Evolutionary conservation across 2,888 invertebrate species (phyloP), one percentile per base, ranked within the genome.

Genomic region (Plebejus anna): DNA sequence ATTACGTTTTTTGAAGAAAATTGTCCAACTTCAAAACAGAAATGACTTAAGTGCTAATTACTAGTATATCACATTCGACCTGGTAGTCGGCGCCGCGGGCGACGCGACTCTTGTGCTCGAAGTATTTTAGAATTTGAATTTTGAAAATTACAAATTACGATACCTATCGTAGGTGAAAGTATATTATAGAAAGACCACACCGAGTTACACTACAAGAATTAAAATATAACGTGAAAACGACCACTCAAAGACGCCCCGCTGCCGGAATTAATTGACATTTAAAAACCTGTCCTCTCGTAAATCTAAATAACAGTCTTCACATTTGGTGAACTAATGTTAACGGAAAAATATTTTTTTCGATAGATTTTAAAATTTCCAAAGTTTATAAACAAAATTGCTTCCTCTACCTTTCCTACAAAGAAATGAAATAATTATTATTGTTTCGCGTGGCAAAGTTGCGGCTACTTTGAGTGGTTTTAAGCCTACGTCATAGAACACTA

Each of bases 51-150:
- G 83, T 83, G 83, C 91, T 92, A 92, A 85, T 91, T 83, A 83
- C 91, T 92, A 92, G 85, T 91, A 89, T 93, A 93, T 94, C 92
- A 93, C 93, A 94, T 91, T 93, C 90, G 87, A 89, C 88, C 89
- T 89, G 90, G 89, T 81, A 89, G 66, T 36, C 66, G 32, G 13
- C 66, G 36, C 28, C 42, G 90, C 91, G 86, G 90, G 91, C 90
- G 90, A 85, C 89, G 89, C 84, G 80, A 84, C 85, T 87, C 87
- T 88, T 86, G 92, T 91, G 92, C 90, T 89, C 84, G 82, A 85
- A 87, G 88, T 86, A 88, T 83, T 89, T 89, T 87, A 88, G 84
- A 89, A 89, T 90, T 85, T 90, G 86, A 76, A 87, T 88, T 89
- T 83, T 86, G 88, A 90, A 89, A 83, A 81, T 77, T 81, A 80